Conservation (phyloP, 2,113 vertebrate genomes). For the Bostrychus sinensis region DNA sequence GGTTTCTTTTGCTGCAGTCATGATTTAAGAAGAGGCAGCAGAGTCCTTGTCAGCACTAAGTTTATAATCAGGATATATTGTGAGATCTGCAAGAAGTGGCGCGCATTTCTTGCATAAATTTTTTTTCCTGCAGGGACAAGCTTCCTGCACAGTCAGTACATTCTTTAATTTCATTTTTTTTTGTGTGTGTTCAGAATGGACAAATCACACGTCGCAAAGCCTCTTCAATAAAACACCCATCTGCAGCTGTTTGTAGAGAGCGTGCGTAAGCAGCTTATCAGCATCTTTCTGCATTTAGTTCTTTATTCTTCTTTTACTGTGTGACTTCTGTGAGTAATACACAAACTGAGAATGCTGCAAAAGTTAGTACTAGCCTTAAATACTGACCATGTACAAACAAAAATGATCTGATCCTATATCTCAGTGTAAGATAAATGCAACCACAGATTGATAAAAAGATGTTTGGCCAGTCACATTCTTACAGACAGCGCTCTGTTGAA, state of each 20-base stretch:
- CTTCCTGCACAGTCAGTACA: background rate
- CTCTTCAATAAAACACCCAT: constrained; percentile 2
- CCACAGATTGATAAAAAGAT: too few relatives aligned
- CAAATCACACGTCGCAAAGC: background rate
- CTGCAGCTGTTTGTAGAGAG: background rate
- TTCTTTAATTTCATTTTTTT: background rate
- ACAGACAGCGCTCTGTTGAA: too few relatives aligned
- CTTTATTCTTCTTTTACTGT: background rate
- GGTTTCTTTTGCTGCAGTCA: constrained; percentile 28
- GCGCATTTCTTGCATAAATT: background rate
- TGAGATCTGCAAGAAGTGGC: constrained; percentile 26
- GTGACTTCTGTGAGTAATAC: background rate
- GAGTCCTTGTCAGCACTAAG: constrained; percentile 35
- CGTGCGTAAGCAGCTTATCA: background rate
- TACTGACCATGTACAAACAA: too few relatives aligned
- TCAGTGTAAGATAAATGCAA: too few relatives aligned
- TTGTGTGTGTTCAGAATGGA: constrained; percentile 1
- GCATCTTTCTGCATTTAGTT: background rate
- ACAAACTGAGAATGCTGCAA: background rate
- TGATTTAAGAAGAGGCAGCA: constrained; percentile 28
- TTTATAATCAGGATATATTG: constrained; percentile 36
- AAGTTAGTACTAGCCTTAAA: too few relatives aligned
- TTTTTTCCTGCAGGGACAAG: constrained; percentile 11
- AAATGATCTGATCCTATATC: too few relatives aligned
- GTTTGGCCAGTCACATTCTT: too few relatives aligned